Evolutionary conservation across 2,113 vertebrate species (phyloP), one percentile per base, ranked within the genome.

Genomic region (Cairina moschata): DNA sequence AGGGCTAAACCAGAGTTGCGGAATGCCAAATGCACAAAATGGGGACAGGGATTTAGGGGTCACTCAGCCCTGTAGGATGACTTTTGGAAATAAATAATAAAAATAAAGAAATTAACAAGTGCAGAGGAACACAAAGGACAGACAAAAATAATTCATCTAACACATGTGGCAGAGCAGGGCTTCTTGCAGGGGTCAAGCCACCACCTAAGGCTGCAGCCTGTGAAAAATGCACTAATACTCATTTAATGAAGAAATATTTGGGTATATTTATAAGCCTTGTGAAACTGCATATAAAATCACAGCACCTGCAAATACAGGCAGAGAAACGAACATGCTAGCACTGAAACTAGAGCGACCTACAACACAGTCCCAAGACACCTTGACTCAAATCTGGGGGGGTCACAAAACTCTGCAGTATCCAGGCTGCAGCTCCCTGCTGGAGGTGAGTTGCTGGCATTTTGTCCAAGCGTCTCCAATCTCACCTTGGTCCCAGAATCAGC

Each of bases 91-190:
- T 71, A 83, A 72, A 52, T 25, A 72, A 54, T 26, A 72, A 83
- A 92, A 96, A 66, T 74, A 81, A 83, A 86, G 46, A 80, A 93
- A 60, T 71, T 88, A 91, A 73, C 42, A 93, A 85, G 83, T 58
- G 44, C 66, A 82, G 48, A 87, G 69, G 79, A 91, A 73, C 71
- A 77, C 68, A 60, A 81, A 50, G 60, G 68, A 75, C 46, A 38
- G 38, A 67, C 32, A 87, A 74, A 94, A 83, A 38, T 48, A 5
- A 2, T 82, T 87, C 86, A 46, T 56, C 62, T 95, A 81, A 65
- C 22, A 59, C 46, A 73, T 46, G 25, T 67, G 65, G 31, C 56
- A 83, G 68, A 81, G 22, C 46, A 46, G 40, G 36, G 23, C 46
- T 91, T 93, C 65, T 86, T 8, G 22, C 15, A 91, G 83, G 85